Evolutionary conservation across 2,888 invertebrate species (phyloP).

Genomic region (Adineta ricciae): DNA sequence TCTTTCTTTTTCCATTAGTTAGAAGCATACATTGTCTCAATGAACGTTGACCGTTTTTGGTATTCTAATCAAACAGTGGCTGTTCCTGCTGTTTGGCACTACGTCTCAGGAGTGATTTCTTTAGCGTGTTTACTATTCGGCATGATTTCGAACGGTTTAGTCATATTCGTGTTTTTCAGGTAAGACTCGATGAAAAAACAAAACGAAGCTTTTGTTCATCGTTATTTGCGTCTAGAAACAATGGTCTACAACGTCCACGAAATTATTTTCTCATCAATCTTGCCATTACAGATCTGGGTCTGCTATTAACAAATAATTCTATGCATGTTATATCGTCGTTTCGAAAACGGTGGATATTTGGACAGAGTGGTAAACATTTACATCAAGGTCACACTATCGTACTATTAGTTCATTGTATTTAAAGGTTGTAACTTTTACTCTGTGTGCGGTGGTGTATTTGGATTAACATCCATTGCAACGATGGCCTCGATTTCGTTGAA

Average conservation of each 20-base stretch:
- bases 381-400: too few relatives aligned
- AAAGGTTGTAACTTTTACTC: conserved; percentile 33
- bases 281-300: conserved; percentile 24
- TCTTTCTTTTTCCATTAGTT: too few relatives aligned
- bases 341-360: conserved; percentile 22
- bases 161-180: background rate
- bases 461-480: conserved; percentile 28
- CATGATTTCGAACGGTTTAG: background rate
- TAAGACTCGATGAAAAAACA: background rate
- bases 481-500: conserved; percentile 29
- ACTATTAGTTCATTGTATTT: too few relatives aligned
- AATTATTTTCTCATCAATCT: conserved; percentile 32
- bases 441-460: conserved; percentile 25
- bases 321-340: conserved; percentile 23
- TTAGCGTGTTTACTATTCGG: background rate
- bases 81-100: conserved; percentile 3
- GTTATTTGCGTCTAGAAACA: background rate
- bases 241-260: conserved; percentile 9
- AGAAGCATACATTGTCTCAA: background rate
- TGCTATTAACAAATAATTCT: conserved; percentile 19
- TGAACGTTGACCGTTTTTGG: background rate
- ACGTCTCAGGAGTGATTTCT: background rate
- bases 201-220: background rate
- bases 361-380: conserved; percentile 17
- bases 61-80: background rate